phyloP scores from a whole-genome alignment of 2,797 vertebrate genomes.

The Taenioides sp. region DNA sequence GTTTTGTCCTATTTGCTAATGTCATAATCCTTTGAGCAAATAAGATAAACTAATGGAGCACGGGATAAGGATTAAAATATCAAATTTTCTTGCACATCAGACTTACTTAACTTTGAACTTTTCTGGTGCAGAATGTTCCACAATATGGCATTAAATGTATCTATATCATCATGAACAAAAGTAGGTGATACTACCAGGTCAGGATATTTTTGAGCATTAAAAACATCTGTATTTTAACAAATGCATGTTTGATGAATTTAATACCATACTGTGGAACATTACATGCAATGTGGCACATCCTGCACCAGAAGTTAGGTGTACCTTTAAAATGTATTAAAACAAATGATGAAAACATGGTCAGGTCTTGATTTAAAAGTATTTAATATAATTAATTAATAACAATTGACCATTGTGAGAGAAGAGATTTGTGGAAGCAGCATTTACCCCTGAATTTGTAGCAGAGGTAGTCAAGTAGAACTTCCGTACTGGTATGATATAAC shows the following conservation, averaged over 20 bases:
- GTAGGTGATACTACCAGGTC: no score
- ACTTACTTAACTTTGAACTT: no score
- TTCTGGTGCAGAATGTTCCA: no score
- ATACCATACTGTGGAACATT: no score
- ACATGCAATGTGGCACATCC: no score
- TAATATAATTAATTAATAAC: background rate
- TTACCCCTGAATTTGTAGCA: background rate
- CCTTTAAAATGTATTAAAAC: background rate
- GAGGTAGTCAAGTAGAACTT: background rate
- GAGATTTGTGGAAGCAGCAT: background rate
- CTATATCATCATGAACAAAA: no score
- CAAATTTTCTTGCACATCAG: background rate
- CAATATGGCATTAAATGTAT: no score
- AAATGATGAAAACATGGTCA: background rate
- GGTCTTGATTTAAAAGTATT: background rate
- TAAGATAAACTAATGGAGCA: background rate
- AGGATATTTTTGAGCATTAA: no score
- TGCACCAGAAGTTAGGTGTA: no score
- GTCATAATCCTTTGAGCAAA: conserved; percentile 19
- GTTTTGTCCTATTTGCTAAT: conserved; percentile 2
- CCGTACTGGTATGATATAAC: background rate
- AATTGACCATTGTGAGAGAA: background rate
- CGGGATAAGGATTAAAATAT: background rate
- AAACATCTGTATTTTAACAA: no score
- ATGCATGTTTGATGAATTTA: no score